Conservation (phyloP, 23 tunicate genomes). For the Halocynthia aurantium region DNA sequence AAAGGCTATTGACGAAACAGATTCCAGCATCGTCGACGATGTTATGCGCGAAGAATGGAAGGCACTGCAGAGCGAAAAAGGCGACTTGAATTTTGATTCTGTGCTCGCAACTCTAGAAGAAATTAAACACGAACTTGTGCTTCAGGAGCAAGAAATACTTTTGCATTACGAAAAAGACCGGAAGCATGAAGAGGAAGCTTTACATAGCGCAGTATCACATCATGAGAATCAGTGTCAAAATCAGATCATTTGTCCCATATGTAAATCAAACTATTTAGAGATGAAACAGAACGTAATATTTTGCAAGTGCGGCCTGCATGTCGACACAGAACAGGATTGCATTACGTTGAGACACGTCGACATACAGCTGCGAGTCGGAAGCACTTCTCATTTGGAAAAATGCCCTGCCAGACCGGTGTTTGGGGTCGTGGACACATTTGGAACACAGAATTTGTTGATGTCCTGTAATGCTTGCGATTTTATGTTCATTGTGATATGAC, state of each 20-base stretch:
- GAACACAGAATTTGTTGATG: conserved; percentile 36
- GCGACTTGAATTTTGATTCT: conserved; percentile 28
- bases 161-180: conserved; percentile 24
- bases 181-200: conserved; percentile 18
- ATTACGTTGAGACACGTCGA: conserved; percentile 25
- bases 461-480: conserved; percentile 62
- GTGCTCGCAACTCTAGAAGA: conserved; percentile 40
- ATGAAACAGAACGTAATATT: neutral
- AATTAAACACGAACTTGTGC: conserved; percentile 41
- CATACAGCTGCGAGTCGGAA: conserved; percentile 21
- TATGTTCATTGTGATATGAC: conserved; percentile 65
- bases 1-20: neutral
- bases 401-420: conserved; percentile 27
- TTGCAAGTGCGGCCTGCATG: conserved; percentile 32
- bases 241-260: conserved; percentile 27
- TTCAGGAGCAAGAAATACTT: conserved; percentile 54
- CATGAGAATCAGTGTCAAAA: conserved; percentile 11
- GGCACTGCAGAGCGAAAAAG: neutral
- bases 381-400: conserved; percentile 11
- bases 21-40: conserved; percentile 18
- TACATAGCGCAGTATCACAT: conserved; percentile 1
- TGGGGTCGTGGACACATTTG: conserved; percentile 27
- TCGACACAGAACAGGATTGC: conserved; percentile 31
- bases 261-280: conserved; percentile 24
- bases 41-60: conserved; percentile 25